Base-by-base conservation (phyloP, 2,797 vertebrate species). In the Vireo griseus region DNA sequence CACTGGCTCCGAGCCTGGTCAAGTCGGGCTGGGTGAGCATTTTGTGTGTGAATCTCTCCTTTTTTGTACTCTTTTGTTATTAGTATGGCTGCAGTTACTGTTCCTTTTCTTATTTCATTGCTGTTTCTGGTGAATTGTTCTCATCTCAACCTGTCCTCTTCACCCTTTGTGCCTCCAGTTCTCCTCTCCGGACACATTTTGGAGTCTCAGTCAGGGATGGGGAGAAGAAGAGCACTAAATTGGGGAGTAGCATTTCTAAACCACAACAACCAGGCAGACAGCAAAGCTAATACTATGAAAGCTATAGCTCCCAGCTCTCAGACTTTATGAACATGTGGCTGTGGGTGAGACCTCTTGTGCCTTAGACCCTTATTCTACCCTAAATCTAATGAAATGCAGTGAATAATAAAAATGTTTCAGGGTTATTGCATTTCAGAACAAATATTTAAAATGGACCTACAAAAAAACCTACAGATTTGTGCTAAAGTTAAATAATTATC, bases 1-100 rank as follows among this genome's bases (percentile, higher is more conserved):
- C 16, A 28, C 22, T 0, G 0, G 3, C 16, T 59, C 8, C 2
- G 1, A 40, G 28, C 61, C 20, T 15, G 9, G 5, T 76, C 20
- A 40, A 13, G 24, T 54, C 0, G 0, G 13, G 29, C 24, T 61
- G 3, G 7, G 11, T 68, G 29, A 61, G 13, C 19, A 33, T 47
- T 51, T 47, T 54, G 16, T 39, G 11, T 40, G 33, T 25, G 40
- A 47, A 20, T 61, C 24, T 17, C 2, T 1, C 25, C 19, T 39
- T 54, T 47, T 29, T 35, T 14, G 13, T 20, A 20, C 33, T 11
- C 10, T 39, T 54, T 25, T 76, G 1, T 33, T 52, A 29, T 33
- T 33, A 31, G 2, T 40, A 35, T 54, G 39, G 6, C 20, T 47
- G 25, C 55, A 40, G 14, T 40, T 68, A 28, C 33, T 47, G 7